Evolutionary conservation across 2,888 invertebrate genomes (phyloP).

Genomic region (Caenorhabditis zanzibari): DNA sequence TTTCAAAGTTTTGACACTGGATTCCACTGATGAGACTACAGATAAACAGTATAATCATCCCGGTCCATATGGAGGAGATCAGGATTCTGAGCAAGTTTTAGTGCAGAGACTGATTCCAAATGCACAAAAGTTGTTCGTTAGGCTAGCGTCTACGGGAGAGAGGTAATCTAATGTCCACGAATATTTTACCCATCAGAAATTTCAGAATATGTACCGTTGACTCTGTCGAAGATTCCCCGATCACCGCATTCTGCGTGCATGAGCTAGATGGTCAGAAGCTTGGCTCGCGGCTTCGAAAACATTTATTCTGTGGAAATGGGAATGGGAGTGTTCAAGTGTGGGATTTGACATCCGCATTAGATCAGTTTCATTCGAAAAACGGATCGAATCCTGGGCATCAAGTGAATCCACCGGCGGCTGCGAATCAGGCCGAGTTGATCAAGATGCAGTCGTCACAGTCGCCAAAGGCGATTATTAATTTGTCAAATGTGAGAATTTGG

Average conservation of each 20-base stretch:
- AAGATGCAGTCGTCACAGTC: constrained; percentile 37
- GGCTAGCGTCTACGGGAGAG: constrained; percentile 95
- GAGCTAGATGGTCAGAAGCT: constrained; percentile 97
- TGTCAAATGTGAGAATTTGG: constrained; percentile 40
- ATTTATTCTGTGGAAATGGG: constrained; percentile 94
- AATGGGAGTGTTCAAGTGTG: constrained; percentile 96
- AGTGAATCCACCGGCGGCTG: constrained; percentile 45
- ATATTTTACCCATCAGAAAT: background rate
- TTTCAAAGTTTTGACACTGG: constrained; percentile 94
- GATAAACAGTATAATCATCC: constrained; percentile 72
- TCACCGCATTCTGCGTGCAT: constrained; percentile 96
- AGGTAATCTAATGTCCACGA: too few species aligned
- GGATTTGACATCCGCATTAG: constrained; percentile 96
- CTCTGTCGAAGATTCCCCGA: constrained; percentile 94
- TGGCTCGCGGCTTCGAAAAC: constrained; percentile 91
- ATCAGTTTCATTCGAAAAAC: constrained; percentile 86
- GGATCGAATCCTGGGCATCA: constrained; percentile 42
- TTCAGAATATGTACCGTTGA: constrained; percentile 93
- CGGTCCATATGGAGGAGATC: constrained; percentile 97
- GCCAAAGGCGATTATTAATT: constrained; percentile 3
- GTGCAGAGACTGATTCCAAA: constrained; percentile 98
- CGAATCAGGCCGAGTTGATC: constrained; percentile 49
- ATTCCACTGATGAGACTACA: constrained; percentile 85
- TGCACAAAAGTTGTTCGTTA: constrained; percentile 94
- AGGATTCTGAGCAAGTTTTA: constrained; percentile 98